Conservation (phyloP, 2,888 invertebrate species). For the Frankliniella fusca region DNA sequence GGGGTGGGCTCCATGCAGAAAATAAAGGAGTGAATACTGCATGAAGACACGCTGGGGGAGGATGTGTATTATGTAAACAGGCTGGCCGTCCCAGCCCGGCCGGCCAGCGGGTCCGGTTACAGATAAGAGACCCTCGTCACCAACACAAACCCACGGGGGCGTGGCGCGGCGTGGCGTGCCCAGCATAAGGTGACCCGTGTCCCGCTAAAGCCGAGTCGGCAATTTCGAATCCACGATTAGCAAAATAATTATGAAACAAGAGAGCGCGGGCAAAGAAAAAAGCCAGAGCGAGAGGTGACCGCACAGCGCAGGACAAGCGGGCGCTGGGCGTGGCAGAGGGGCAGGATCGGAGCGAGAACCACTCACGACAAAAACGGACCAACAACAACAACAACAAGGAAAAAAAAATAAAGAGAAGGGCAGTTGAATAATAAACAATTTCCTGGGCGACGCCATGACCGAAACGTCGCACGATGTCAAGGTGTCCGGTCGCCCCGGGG, state of each 20-base stretch:
- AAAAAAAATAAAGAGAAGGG: not conserved
- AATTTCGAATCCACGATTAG: not conserved
- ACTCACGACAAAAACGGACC: not conserved
- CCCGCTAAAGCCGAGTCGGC: too few relatives aligned
- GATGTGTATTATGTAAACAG: slow-evolving; percentile 22
- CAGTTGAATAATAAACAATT: not conserved
- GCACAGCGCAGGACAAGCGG: too few relatives aligned
- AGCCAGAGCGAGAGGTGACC: not conserved
- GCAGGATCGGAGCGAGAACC: not conserved
- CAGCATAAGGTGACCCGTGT: too few relatives aligned
- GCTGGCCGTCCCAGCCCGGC: not conserved
- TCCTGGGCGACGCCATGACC: not conserved
- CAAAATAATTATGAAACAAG: not conserved
- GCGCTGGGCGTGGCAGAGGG: not conserved
- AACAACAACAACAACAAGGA: not conserved
- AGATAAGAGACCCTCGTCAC: slow-evolving; percentile 17
- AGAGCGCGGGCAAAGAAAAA: slow-evolving; percentile 17
- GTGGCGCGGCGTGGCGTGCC: too few relatives aligned
- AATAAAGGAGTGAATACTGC: slow-evolving; percentile 23
- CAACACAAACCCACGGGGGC: not conserved
- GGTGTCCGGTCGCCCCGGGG: not conserved
- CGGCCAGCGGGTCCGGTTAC: not conserved
- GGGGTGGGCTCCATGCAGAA: slow-evolving; percentile 19
- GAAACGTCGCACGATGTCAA: not conserved
- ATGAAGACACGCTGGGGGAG: slow-evolving; percentile 7